Base-by-base conservation (phyloP, 2,113 vertebrate genomes). In the Sylvietta virens region DNA sequence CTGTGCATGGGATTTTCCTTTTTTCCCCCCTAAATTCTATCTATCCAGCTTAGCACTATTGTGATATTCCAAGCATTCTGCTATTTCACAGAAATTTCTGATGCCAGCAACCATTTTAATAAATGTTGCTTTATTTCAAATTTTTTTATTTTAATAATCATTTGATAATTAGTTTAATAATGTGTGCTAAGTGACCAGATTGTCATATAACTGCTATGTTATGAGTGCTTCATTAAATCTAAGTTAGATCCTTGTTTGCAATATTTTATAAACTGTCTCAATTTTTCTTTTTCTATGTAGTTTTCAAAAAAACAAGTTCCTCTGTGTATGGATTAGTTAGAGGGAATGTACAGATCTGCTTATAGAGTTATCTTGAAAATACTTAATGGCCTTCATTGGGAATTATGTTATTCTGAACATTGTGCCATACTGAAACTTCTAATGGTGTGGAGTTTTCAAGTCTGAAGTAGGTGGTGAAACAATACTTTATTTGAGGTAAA, bases 181-280 rank as follows among this genome's bases (percentile, higher is more conserved):
- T n/a, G 5, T 73, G 10, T 26, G 27, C 15, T 39, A 19, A 71
- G 3, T 45, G 30, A 72, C 35, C 0, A 0, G 33, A 80, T 58
- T 79, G 24, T 31, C 15, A 23, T 54, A 13, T 54, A 70, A 50
- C 40, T 88, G 10, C 35, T 62, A 13, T 33, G 27, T 37, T 50
- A 42, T 27, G 28, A 78, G 6, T 54, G 20, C 48, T 50, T 26
- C 39, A 47, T 31, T 82, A 62, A 73, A 62, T 78, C 8, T 70
- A 70, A 65, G 37, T 70, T 48, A 80, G 65, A 45, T 66, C 33
- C n/a, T 86, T 81, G 9, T 76, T 82, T 18, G 17, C 12, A 61
- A n/a, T 81, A 64, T 65, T 74, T 80, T 30, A 76, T 30, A 40
- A 86, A 76, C 35, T 35, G 13, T 78, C 12, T 7, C 6, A 11